Base-by-base conservation (phyloP, 2,797 vertebrate genomes). In the Lithobates sylvaticus region DNA sequence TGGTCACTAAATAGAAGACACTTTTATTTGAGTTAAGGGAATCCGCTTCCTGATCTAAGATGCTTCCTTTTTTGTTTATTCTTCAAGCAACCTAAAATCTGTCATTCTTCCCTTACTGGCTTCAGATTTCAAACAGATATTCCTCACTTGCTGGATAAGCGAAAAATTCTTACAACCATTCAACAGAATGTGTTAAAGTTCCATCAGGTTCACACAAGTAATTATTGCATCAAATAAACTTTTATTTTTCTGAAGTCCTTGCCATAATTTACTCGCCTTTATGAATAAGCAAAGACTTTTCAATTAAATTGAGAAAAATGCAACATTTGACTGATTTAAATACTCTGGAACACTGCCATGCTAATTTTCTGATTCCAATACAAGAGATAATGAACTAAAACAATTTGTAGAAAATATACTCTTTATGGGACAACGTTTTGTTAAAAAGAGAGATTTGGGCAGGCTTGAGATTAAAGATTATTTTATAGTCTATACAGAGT, bases 1-100 rank as follows among this genome's bases (percentile, higher is more conserved):
- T 94, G 93, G 90, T 91, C 89, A 81, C 75, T 88, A 42, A 88
- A 90, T 81, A 86, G 83, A 86, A 79, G 75, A 89, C 90, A 89
- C 91, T 92, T 87, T 87, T 93, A 92, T 93, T 93, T 93, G 90
- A 78, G 76, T 88, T 87, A 88, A 89, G 87, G 81, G 86, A 90
- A 68, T 91, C 91, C 88, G 90, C 90, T 93, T 92, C 91, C 91
- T 91, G 90, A 91, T 81, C 89, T 89, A 73, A 80, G 82, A 64
- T 67, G 76, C 78, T 83, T 88, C 64, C 84, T 89, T 74, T 90
- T 86, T 58, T 90, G 89, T 88, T 91, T 88, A 90, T 88, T 88
- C 69, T 50, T 86, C 74, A 88, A 88, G 79, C 81, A 39, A 89
- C 78, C 84, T 58, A 84, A 81, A 67, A 79, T 84, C 65, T 42